Percentiles rank a stretch among this genome's conserved stretches.
Conservation (phyloP, 2,888 invertebrate species). For the Latrodectus hesperus region DNA sequence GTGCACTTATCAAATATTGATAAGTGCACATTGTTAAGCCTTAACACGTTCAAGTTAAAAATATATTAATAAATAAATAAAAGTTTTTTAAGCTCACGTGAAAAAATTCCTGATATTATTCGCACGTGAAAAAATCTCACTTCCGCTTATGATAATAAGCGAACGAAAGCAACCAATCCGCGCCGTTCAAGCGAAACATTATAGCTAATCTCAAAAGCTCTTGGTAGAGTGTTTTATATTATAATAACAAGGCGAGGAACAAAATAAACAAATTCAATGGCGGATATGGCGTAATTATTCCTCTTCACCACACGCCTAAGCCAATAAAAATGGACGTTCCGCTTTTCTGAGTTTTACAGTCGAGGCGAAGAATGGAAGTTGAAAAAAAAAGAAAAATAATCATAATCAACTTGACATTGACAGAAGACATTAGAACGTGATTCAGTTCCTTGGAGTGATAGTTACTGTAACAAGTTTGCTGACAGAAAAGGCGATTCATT, state of each 20-base stretch:
- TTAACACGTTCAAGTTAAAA: no score
- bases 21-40: no score
- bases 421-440: constrained; percentile 1
- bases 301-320: not conserved
- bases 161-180: constrained; percentile 37
- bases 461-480: constrained; percentile 5
- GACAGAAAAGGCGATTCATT: not conserved
- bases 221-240: not conserved
- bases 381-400: no score
- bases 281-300: constrained; percentile 12
- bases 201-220: constrained; percentile 8
- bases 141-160: constrained; percentile 49
- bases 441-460: not conserved
- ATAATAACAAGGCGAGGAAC: constrained; percentile 18
- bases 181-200: constrained; percentile 33
- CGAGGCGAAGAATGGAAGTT: no score
- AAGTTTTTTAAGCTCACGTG: no score
- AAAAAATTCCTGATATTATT: no score
- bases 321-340: constrained; percentile 13
- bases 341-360: not conserved
- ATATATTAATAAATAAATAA: no score
- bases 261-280: constrained; percentile 19
- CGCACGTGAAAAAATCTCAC: not conserved
- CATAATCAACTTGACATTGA: not conserved
- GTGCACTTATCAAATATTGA: no score